Base-by-base conservation (phyloP, 1,140 invertebrate species). In the Berghia stephanieae region DNA sequence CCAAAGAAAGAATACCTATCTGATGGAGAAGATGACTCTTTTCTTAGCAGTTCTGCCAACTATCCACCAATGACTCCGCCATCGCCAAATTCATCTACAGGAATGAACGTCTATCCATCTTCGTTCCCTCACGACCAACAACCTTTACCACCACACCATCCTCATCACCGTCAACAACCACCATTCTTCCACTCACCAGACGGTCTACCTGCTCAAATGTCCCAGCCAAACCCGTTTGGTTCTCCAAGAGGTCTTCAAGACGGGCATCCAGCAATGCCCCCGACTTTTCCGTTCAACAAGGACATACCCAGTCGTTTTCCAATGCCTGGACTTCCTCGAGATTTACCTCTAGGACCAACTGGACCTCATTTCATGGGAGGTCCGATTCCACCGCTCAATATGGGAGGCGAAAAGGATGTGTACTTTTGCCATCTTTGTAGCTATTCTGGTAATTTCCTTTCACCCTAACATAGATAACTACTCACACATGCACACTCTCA, bases 361-460 rank as follows among this genome's bases (percentile, higher is more conserved):
- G 57, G 72, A 27, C 71, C 74, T 36, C 70, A 77, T 40, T 70
- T 74, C 52, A 70, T 70, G 24, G 77, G 71, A 73, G 43, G 73
- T 71, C n/a, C 79, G 76, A 43, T 75, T 72, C 38, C 71, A 78
- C 13, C 73, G 77, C 66, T 73, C 46, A 10, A 73, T 13, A 66
- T 77, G 63, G 68, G 68, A 8, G 80, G 80, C 42, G 82, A 82
- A 57, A 83, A 84, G 38, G 84, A 82, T 18, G 68, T 86, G 16
- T 87, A 81, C 76, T 86, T 86, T 76, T 87, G 86, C 67, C 86
- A 87, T 73, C 81, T 87, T 4, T 87, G 86, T 60, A 86, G 82
- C 77, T 87, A 84, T 57, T 84, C 85, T 72, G 86, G 86, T 87
- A 81, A 80, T 77, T 80, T 36, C 18, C 67, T 69, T 69, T 6